Percentiles rank a stretch among this genome's conserved stretches.
phyloP scores from a whole-genome alignment of 2,113 vertebrate genomes.

The Pristiophorus japonicus region DNA sequence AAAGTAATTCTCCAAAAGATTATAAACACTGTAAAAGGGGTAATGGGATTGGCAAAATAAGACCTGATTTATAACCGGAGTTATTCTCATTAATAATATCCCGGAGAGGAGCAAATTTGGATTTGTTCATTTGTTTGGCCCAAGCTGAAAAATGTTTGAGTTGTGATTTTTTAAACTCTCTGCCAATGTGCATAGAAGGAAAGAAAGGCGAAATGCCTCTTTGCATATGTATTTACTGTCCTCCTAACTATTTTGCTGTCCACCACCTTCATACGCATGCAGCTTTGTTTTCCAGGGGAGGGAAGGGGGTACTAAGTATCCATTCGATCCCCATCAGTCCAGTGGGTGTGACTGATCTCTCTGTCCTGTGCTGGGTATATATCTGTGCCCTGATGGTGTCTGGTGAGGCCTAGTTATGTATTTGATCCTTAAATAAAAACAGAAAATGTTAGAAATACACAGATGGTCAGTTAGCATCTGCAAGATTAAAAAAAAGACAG shows the following conservation, averaged over 20 bases:
- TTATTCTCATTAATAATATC: background rate
- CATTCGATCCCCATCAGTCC: background rate
- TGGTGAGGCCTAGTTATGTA: background rate
- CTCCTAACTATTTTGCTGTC: background rate
- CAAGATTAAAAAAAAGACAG: background rate
- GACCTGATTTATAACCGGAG: background rate
- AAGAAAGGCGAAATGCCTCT: background rate
- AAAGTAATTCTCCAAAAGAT: background rate
- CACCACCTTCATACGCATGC: background rate
- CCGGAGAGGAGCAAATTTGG: background rate
- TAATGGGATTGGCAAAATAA: background rate
- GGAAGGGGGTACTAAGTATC: no score
- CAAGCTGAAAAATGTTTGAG: background rate
- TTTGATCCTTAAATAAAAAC: background rate
- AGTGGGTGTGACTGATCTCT: background rate
- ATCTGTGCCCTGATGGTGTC: background rate
- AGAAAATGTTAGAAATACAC: background rate
- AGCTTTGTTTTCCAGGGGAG: background rate
- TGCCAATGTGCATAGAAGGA: background rate
- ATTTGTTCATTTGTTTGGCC: background rate
- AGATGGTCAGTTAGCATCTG: background rate
- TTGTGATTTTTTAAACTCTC: background rate
- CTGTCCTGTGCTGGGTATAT: background rate
- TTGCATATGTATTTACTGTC: background rate
- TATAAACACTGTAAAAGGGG: background rate